Evolutionary conservation across 2,888 invertebrate species (phyloP).

Genomic region (Tachina grossa): DNA sequence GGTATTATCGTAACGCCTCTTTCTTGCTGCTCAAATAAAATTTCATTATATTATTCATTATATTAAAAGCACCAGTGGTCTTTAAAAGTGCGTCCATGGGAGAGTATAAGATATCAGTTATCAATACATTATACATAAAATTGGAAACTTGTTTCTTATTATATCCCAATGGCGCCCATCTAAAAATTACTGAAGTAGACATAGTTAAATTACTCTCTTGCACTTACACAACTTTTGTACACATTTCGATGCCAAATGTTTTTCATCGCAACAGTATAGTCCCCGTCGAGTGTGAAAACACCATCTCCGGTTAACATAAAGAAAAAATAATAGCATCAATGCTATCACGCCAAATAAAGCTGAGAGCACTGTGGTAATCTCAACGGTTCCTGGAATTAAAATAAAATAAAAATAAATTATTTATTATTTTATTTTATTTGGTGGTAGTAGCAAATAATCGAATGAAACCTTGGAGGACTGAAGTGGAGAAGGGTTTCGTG

Average conservation of each 20-base stretch:
- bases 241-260: conserved; percentile 81
- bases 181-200: neutral
- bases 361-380: conserved; percentile 94
- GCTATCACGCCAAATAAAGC: conserved; percentile 93
- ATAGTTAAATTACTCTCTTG: neutral
- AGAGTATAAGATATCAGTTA: too few species aligned
- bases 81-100: too few species aligned
- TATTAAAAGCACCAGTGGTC: too few species aligned
- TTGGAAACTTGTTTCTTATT: too few species aligned
- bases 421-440: too few species aligned
- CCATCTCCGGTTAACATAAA: conserved; percentile 92
- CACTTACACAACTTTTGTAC: conserved; percentile 82
- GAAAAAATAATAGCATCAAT: conserved; percentile 91
- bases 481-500: too few species aligned
- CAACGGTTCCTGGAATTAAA: conserved; percentile 84
- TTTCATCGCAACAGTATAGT: conserved; percentile 86
- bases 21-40: conserved; percentile 76
- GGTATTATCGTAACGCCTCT: conserved; percentile 82
- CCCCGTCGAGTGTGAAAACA: conserved; percentile 86
- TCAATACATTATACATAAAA: too few species aligned
- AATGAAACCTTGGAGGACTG: too few species aligned
- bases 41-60: too few species aligned
- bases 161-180: too few species aligned
- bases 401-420: too few species aligned
- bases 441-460: too few species aligned